Percentiles rank a stretch among this genome's conserved stretches.
Conservation (phyloP, 2,113 vertebrate genomes). For the Chelonoidis abingdonii region DNA sequence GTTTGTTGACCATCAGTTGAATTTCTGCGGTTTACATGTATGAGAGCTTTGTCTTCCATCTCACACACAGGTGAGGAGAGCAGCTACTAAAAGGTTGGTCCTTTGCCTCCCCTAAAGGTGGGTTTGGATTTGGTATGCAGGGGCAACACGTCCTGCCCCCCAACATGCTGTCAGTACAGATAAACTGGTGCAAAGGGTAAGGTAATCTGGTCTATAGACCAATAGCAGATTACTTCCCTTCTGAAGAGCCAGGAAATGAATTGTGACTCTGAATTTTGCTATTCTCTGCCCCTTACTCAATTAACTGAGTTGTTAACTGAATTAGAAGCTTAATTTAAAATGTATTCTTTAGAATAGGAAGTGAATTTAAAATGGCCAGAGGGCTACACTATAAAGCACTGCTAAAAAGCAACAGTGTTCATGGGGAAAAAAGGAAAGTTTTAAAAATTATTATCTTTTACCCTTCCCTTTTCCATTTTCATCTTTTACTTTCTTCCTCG, state of each 20-base stretch:
- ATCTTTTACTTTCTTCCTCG: background rate
- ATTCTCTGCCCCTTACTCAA: background rate
- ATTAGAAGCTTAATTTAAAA: background rate
- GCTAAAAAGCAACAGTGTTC: background rate
- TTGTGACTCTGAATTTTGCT: background rate
- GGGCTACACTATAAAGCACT: background rate
- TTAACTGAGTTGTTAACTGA: background rate
- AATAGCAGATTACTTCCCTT: rapidly evolving
- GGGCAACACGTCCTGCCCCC: background rate
- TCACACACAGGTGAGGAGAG: background rate
- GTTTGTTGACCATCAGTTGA: background rate
- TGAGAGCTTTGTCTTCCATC: background rate
- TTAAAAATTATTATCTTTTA: background rate
- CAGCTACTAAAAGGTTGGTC: background rate
- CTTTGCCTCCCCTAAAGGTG: background rate
- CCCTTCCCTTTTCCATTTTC: background rate
- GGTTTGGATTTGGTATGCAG: background rate
- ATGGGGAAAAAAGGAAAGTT: background rate
- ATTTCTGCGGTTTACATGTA: background rate
- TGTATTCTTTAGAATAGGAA: background rate
- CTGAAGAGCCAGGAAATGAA: background rate
- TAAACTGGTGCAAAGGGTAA: rapidly evolving
- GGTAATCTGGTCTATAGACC: rapidly evolving
- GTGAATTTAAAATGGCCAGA: background rate
- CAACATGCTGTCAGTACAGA: background rate